These are phyloP conservation scores for Chelon auratus DNA, from an alignment of 2,797 vertebrate species.

Conservation along the genomic window DNA sequence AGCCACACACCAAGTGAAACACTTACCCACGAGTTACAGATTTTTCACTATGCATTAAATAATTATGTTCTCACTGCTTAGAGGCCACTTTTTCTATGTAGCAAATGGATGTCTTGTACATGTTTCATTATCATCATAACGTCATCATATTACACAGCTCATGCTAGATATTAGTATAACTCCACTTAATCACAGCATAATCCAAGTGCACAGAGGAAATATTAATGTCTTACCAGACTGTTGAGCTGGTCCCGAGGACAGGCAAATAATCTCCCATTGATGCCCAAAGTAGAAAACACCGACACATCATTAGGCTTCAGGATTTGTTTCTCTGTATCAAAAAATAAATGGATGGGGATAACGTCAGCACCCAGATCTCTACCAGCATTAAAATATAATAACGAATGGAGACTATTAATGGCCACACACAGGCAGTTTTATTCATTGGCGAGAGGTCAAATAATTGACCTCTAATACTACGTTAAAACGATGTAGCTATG, in stretches of 20 bases:
- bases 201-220: not conserved
- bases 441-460: not conserved
- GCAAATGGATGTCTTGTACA: not conserved
- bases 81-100: not conserved
- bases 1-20: not conserved
- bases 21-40: not conserved
- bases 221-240: conserved; percentile 86
- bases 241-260: conserved; percentile 93
- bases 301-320: conserved; percentile 95
- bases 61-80: not conserved
- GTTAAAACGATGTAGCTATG: conserved; percentile 20
- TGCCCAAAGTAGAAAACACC: conserved; percentile 93
- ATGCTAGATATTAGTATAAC: not conserved
- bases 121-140: not conserved
- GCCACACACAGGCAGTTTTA: not conserved
- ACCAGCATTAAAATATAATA: not conserved
- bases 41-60: not conserved
- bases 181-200: not conserved
- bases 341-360: conserved; percentile 10
- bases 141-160: not conserved
- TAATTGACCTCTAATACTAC: not conserved
- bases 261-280: conserved; percentile 94
- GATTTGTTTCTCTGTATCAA: conserved; percentile 90
- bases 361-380: not conserved
- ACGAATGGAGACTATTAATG: not conserved